A percentile compares a stretch with the other conserved stretches of the same genome.
These are phyloP conservation scores for Philantomba maxwellii DNA, from an alignment of 2,113 vertebrate genomes.

Conservation along the genomic window DNA sequence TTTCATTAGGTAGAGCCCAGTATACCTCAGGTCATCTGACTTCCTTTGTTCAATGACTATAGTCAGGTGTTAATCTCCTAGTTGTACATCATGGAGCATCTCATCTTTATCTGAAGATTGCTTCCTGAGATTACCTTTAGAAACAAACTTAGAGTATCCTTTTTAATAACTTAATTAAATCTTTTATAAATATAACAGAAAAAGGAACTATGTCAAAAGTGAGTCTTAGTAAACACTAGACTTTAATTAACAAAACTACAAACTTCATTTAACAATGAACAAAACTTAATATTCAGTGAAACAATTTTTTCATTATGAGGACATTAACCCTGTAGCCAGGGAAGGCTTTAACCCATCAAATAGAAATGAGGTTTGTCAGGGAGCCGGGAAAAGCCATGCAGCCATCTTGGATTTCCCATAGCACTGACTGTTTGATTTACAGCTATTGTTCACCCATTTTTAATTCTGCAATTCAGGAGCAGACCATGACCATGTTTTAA, in stretches of 20 bases:
- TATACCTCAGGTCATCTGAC: neutral
- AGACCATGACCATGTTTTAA: too few relatives aligned
- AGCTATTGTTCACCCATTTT: too few relatives aligned
- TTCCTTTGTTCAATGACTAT: neutral
- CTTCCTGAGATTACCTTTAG: neutral
- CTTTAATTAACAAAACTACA: neutral
- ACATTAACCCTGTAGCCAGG: too few relatives aligned
- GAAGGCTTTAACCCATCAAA: too few relatives aligned
- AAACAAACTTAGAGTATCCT: neutral
- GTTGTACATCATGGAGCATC: neutral
- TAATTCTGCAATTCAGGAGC: too few relatives aligned
- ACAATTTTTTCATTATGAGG: too few relatives aligned
- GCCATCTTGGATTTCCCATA: too few relatives aligned
- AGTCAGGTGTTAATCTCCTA: neutral
- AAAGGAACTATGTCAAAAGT: neutral
- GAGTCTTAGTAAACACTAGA: neutral
- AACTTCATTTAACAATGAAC: neutral
- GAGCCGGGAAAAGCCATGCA: too few relatives aligned
- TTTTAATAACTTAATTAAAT: neutral
- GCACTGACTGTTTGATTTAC: too few relatives aligned
- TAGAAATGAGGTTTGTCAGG: too few relatives aligned
- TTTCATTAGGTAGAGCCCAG: neutral
- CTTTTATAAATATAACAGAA: neutral
- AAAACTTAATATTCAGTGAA: neutral
- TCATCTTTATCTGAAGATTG: neutral